A percentile compares a stretch with the other conserved stretches of the same genome.
Conservation (phyloP, 2,113 vertebrate species). For the Tinamus guttatus region DNA sequence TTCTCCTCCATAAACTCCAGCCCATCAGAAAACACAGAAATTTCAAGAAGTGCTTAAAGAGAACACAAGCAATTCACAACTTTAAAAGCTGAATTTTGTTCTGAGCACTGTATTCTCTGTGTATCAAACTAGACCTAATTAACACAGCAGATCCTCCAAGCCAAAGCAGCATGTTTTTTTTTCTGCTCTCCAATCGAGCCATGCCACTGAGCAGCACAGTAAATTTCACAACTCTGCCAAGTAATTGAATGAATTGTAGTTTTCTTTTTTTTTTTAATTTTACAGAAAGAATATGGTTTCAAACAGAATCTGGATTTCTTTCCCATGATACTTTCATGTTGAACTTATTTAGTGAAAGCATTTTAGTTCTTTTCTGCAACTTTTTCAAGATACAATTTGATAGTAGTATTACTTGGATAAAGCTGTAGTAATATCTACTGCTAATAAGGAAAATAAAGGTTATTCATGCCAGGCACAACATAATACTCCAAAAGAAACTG, state of each 20-base stretch:
- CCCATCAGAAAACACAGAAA: neutral
- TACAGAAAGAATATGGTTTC: neutral
- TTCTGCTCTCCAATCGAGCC: neutral
- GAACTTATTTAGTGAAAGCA: neutral
- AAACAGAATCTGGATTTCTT: neutral
- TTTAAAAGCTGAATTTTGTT: neutral
- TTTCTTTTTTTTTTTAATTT: neutral
- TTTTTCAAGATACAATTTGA: neutral
- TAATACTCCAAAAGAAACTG: neutral
- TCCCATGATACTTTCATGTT: neutral
- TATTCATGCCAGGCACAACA: neutral
- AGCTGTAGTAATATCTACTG: neutral
- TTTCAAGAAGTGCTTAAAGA: neutral
- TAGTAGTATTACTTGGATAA: neutral
- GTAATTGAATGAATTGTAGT: neutral
- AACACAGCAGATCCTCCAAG: neutral
- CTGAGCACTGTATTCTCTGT: neutral
- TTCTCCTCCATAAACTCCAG: neutral
- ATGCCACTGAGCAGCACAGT: neutral
- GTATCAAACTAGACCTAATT: neutral
- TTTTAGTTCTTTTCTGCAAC: neutral
- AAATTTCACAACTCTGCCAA: slow-evolving; percentile 9
- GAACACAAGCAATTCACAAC: neutral
- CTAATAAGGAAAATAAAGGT: neutral
- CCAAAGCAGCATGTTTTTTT: neutral